Percentiles rank a stretch among this genome's conserved stretches.
phyloP scores from a whole-genome alignment of 2,888 invertebrate species.

The Invenusta paracnida region DNA sequence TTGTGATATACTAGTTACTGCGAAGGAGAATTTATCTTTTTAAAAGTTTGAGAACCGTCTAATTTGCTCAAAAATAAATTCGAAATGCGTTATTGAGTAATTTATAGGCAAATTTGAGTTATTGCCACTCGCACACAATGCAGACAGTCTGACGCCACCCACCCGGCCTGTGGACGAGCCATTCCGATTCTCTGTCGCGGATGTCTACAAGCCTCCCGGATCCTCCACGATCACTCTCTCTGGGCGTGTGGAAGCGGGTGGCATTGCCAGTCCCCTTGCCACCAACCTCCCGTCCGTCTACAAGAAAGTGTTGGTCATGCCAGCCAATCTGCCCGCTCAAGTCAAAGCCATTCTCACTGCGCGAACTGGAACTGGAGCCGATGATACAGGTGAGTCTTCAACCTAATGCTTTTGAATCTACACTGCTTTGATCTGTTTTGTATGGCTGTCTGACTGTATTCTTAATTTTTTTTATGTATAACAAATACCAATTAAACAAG shows the following conservation, averaged over 20 bases:
- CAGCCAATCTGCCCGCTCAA: constrained; percentile 75
- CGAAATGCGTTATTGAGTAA: too few relatives aligned
- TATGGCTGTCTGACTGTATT: too few relatives aligned
- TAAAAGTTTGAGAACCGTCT: neutral
- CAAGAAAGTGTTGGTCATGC: constrained; percentile 63
- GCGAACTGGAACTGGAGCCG: neutral
- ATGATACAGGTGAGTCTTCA: constrained; percentile 8
- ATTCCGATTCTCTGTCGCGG: constrained; percentile 78
- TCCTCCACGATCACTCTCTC: constrained; percentile 83
- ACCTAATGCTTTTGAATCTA: too few relatives aligned
- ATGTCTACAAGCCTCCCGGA: constrained; percentile 77
- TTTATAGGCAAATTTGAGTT: too few relatives aligned
- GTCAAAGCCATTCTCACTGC: constrained; percentile 67
- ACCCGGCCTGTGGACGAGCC: constrained; percentile 80
- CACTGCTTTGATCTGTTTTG: too few relatives aligned
- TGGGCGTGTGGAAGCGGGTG: constrained; percentile 85
- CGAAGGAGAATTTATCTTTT: neutral
- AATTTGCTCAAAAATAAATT: too few relatives aligned
- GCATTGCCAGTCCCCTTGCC: constrained; percentile 71
- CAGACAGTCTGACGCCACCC: constrained; percentile 64
- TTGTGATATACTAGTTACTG: too few relatives aligned
- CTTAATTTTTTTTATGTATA: too few relatives aligned
- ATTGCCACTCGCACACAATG: too few relatives aligned
- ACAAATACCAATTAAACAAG: too few relatives aligned
- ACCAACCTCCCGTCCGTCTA: constrained; percentile 71